Base-by-base conservation (phyloP, 1,140 invertebrate genomes). In the Eurosta solidaginis region DNA sequence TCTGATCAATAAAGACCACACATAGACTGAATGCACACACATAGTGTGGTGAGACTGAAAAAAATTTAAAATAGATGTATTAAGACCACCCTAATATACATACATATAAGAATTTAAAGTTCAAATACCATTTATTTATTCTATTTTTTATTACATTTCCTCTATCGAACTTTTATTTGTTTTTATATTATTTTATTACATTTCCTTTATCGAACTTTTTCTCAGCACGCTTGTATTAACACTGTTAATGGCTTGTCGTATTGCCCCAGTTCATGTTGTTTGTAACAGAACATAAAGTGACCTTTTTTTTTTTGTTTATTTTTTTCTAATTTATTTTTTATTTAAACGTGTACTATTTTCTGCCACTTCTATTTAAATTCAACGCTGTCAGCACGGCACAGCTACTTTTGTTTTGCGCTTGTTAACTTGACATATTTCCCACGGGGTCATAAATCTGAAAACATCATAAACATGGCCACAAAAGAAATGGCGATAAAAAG, bases 341-440 rank as follows among this genome's bases (percentile, higher is more conserved):
- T 40, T 3, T 52, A 12, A 10, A 7, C 22, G 9, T 0, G 22
- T 68, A 40, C 2, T 7, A 2, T 40, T 9, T 36, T 40, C 17
- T 68, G 59, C n/a, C 33, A 22, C 33, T 27, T 14, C 5, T 42
- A 42, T 10, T 27, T 29, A 25, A 10, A n/a, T 47, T 47, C 9
- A 4, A 5, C 1, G 22, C 22, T 52, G 49, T 22, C 20, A 22
- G 22, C 22, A 25, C 20, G 20, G n/a, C 25, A 9, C 14, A 40
- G 59, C 27, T 47, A 63, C n/a, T 22, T 75, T 45, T 29, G 25
- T 40, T 49, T 47, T 40, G 25, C 17, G 44, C 47, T 75, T 50
- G 42, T 45, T 75, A 50, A 29, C 74, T 45, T 75, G 74, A 75
- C 54, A 59, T n/a, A 76, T 29, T 74, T 75, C 68, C 25, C 74